phyloP scores from a whole-genome alignment of 2,797 vertebrate species.

The Tarsius wallacei region DNA sequence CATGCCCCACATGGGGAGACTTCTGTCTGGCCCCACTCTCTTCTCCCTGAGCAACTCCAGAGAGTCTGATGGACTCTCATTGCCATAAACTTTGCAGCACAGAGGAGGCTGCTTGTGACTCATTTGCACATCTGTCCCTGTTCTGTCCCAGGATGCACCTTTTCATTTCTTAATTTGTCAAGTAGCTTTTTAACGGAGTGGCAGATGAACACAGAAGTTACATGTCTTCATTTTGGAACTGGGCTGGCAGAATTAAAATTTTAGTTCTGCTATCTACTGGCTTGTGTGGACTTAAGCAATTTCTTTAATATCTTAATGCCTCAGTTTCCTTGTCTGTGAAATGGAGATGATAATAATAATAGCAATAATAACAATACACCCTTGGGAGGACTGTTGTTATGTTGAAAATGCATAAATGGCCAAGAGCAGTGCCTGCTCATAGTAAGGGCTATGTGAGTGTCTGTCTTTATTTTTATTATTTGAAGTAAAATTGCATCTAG shows the following conservation, averaged over 20 bases:
- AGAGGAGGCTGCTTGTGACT: neutral
- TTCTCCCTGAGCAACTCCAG: accelerated
- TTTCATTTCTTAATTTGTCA: neutral
- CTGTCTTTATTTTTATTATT: neutral
- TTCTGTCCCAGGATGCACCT: neutral
- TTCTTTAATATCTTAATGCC: neutral
- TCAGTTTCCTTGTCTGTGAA: neutral
- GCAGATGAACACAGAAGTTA: neutral
- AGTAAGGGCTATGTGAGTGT: no score
- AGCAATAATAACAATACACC: neutral
- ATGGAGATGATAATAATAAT: neutral
- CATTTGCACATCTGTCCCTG: no score
- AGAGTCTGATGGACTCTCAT: accelerated
- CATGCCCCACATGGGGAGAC: accelerated
- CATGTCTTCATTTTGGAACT: neutral
- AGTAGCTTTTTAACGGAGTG: neutral
- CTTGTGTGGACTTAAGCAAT: neutral
- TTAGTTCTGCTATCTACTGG: neutral
- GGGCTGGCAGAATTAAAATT: neutral
- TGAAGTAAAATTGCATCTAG: neutral
- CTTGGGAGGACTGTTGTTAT: no score
- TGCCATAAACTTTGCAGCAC: accelerated
- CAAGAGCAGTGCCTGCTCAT: neutral
- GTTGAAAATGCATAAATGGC: neutral
- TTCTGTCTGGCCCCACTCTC: neutral